Evolutionary conservation across 2,113 vertebrate genomes (phyloP).

Genomic region (Ardeotis arabs): DNA sequence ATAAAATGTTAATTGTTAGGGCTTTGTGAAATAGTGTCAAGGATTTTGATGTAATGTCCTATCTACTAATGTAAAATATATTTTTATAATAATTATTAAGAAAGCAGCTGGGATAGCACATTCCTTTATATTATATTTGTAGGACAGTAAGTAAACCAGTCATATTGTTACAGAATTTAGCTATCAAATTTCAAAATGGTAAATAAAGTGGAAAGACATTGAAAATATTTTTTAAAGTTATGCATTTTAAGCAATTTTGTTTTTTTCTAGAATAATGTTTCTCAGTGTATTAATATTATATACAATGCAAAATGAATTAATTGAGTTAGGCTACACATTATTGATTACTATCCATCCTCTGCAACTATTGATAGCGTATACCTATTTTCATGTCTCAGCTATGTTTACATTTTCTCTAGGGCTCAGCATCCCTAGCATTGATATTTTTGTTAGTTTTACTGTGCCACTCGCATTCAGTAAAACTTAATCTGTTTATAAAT

Average conservation of each 20-base stretch:
- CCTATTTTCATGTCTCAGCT: not conserved
- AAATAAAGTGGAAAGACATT: slow-evolving; percentile 48
- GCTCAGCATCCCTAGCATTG: not conserved
- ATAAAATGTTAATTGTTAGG: not conserved
- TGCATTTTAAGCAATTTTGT: slow-evolving; percentile 25
- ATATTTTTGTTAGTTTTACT: not conserved
- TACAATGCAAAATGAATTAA: slow-evolving; percentile 25
- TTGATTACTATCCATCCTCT: slow-evolving; percentile 20
- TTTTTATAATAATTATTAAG: slow-evolving; percentile 10
- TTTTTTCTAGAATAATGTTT: slow-evolving; percentile 28
- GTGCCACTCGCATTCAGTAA: not conserved
- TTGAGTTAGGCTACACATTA: slow-evolving; percentile 28
- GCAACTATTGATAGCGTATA: not conserved
- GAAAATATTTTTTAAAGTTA: slow-evolving; percentile 55
- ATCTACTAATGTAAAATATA: not conserved
- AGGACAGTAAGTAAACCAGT: slow-evolving; percentile 43
- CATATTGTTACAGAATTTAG: slow-evolving; percentile 39
- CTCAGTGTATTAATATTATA: slow-evolving; percentile 12
- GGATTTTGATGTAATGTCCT: not conserved
- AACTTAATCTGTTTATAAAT: not conserved
- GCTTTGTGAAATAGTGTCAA: not conserved
- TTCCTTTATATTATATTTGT: slow-evolving; percentile 21
- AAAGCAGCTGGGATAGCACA: not conserved
- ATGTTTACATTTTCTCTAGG: not conserved
- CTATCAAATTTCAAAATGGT: slow-evolving; percentile 55